A percentile compares a stretch with the other conserved stretches of the same genome.
These are phyloP conservation scores for Hemicordylus capensis DNA, from an alignment of 2,113 vertebrate species.

Conservation along the genomic window DNA sequence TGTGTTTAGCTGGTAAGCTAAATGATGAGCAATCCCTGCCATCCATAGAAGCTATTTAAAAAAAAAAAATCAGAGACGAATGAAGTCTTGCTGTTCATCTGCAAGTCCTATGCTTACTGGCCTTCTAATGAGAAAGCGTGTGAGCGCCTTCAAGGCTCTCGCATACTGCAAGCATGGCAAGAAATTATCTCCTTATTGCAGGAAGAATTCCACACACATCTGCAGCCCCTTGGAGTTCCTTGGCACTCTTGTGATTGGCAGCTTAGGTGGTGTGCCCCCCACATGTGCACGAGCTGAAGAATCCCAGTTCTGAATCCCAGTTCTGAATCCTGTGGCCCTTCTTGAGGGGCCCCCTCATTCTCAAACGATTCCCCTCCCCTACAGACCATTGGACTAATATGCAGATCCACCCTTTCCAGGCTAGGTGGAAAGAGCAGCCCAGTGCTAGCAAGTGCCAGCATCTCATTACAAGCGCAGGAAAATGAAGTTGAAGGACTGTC, in stretches of 20 bases:
- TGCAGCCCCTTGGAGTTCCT: not conserved
- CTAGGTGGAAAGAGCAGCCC: no score
- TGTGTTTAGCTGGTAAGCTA: no score
- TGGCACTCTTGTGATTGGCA: not conserved
- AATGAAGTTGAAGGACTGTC: not conserved
- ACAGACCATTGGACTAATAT: not conserved
- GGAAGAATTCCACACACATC: not conserved
- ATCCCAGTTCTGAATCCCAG: no score
- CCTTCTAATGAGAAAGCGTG: no score
- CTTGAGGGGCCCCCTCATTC: not conserved
- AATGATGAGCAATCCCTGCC: not conserved
- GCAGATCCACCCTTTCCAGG: no score
- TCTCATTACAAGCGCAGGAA: no score
- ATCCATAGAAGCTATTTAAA: not conserved
- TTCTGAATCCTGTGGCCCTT: no score
- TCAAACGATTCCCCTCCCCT: no score
- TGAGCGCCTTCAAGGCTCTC: not conserved
- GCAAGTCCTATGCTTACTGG: not conserved
- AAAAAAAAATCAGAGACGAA: no score
- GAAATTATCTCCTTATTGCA: no score
- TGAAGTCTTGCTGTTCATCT: not conserved
- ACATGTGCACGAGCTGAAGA: not conserved
- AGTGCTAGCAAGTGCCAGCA: no score
- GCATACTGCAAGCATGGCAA: no score
- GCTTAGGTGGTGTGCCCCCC: not conserved